Evolutionary conservation across 2,113 vertebrate species (phyloP).

Genomic region (Xenopus tropicalis): DNA sequence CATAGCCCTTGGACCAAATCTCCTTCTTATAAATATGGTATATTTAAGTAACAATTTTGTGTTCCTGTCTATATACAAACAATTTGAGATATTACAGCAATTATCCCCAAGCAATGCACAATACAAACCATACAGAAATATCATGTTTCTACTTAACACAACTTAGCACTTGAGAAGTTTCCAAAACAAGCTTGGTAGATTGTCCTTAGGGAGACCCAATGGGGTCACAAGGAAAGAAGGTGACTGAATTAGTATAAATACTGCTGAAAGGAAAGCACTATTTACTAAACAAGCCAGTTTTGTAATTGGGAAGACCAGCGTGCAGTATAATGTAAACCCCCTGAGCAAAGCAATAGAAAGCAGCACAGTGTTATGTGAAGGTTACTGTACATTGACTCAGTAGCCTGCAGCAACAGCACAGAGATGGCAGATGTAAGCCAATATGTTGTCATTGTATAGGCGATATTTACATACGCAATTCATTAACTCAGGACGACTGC

Average conservation of each 20-base stretch:
- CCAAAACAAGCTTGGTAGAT: constrained; percentile 1
- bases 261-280: not conserved
- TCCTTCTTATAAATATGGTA: too few species aligned
- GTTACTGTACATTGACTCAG: not conserved
- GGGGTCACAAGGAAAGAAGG: not conserved
- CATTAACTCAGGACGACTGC: too few species aligned
- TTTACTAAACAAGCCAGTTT: constrained; percentile 22
- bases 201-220: not conserved
- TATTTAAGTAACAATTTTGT: too few species aligned
- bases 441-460: too few species aligned
- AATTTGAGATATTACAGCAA: too few species aligned
- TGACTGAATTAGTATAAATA: not conserved
- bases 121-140: not conserved
- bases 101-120: not conserved
- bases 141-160: constrained; percentile 13
- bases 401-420: too few species aligned
- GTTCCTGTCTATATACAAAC: too few species aligned
- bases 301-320: not conserved
- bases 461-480: too few species aligned
- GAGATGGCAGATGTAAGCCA: too few species aligned
- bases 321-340: constrained; percentile 17
- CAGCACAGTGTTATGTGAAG: not conserved
- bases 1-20: too few species aligned
- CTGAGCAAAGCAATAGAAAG: not conserved
- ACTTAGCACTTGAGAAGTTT: not conserved